Conservation (phyloP, 2,888 invertebrate species). For the Kuschelorhynchus macadamiae region DNA sequence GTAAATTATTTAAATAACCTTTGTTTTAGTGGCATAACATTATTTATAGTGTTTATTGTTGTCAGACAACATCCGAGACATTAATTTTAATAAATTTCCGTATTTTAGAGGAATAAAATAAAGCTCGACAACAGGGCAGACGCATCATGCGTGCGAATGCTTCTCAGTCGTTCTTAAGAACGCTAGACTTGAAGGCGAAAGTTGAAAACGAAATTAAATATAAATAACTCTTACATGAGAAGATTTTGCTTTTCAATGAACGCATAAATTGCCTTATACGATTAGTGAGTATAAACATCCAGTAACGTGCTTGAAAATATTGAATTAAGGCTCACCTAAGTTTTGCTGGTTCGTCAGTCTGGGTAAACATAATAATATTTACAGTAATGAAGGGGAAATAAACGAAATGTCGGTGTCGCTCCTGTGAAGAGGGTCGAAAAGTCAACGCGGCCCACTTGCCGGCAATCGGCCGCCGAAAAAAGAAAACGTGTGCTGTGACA, state of each 20-base stretch:
- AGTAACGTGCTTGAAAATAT: conserved; percentile 10
- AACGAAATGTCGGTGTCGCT: conserved; percentile 13
- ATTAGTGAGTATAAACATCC: too few relatives aligned
- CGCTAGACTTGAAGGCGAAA: conserved; percentile 46
- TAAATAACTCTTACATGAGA: conserved; percentile 40
- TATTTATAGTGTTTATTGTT: too few relatives aligned
- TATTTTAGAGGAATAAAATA: conserved; percentile 3
- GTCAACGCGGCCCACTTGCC: conserved; percentile 22
- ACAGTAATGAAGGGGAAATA: conserved; percentile 25
- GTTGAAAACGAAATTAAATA: conserved; percentile 48
- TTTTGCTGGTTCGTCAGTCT: conserved; percentile 39
- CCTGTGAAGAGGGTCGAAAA: conserved; percentile 23
- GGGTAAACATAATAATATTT: conserved; percentile 34
- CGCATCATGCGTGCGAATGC: conserved; percentile 40
- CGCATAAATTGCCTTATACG: neutral
- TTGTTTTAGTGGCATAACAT: too few relatives aligned
- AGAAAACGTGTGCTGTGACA: conserved; percentile 28
- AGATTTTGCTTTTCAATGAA: conserved; percentile 30
- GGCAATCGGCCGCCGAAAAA: conserved; percentile 15
- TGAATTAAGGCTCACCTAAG: conserved; percentile 36
- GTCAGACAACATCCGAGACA: too few relatives aligned
- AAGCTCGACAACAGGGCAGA: conserved; percentile 34
- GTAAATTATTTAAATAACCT: too few relatives aligned
- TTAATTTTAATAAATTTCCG: too few relatives aligned
- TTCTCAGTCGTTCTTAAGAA: conserved; percentile 35